A percentile compares a stretch with the other conserved stretches of the same genome.
These are phyloP conservation scores for Temnothorax nylanderi DNA, from an alignment of 1,140 invertebrate genomes.

Conservation along the genomic window DNA sequence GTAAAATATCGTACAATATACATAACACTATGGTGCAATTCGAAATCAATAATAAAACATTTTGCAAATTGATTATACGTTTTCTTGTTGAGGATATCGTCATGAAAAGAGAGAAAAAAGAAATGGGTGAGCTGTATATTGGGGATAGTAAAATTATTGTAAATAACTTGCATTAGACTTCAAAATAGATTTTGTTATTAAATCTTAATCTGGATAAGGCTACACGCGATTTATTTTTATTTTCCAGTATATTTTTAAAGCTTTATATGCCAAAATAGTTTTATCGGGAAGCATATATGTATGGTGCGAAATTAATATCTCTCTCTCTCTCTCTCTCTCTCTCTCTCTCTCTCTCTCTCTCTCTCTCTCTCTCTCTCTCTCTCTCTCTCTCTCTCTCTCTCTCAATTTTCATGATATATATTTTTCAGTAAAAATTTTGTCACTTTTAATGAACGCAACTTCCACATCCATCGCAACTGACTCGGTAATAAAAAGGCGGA, in stretches of 20 bases:
- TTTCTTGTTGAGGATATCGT: not conserved
- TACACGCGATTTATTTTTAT: not conserved
- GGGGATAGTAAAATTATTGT: not conserved
- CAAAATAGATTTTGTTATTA: not conserved
- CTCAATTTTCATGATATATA: not conserved
- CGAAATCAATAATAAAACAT: not conserved
- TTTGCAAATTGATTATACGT: not conserved
- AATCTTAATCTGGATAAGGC: not conserved
- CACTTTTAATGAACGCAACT: not conserved
- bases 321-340: too few relatives aligned
- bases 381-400: too few relatives aligned
- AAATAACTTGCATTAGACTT: not conserved
- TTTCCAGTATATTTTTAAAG: not conserved
- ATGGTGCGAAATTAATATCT: not conserved
- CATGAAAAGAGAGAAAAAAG: not conserved
- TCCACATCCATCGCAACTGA: not conserved
- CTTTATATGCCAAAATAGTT: not conserved
- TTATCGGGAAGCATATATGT: not conserved
- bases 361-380: too few relatives aligned
- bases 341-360: too few relatives aligned
- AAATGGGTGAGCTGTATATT: not conserved
- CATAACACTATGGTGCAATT: not conserved
- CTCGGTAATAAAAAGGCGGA: not conserved
- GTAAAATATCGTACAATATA: not conserved
- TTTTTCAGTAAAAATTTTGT: not conserved